Evolutionary conservation across 2,888 invertebrate genomes (phyloP).

Genomic region (Drosophila merina): DNA sequence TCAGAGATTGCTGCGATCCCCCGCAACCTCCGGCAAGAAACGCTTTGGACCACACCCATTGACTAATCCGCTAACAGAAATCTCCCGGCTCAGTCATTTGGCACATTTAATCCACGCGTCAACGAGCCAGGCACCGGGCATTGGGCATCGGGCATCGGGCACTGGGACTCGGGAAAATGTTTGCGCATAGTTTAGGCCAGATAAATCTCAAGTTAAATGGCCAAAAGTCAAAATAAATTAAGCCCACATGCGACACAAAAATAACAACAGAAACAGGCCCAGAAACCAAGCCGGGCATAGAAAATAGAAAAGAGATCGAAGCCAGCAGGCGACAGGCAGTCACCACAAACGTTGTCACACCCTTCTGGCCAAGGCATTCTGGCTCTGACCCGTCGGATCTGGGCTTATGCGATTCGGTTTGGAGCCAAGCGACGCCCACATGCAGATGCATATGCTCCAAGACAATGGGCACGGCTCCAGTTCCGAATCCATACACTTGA

Average conservation of each 20-base stretch:
- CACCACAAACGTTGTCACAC: conserved; percentile 75
- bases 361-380: conserved; percentile 76
- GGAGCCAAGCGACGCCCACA: conserved; percentile 66
- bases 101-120: conserved; percentile 78
- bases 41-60: conserved; percentile 42
- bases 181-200: conserved; percentile 76
- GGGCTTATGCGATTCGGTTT: conserved; percentile 8
- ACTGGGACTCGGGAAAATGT: conserved; percentile 39
- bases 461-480: conserved; percentile 71
- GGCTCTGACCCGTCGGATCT: conserved; percentile 53
- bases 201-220: conserved; percentile 80
- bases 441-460: conserved; percentile 68
- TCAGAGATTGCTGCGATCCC: not conserved
- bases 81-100: conserved; percentile 58
- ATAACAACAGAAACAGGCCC: conserved; percentile 1
- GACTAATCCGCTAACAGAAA: conserved; percentile 63
- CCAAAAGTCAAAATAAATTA: conserved; percentile 81
- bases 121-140: conserved; percentile 55
- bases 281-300: not conserved
- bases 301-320: conserved; percentile 43
- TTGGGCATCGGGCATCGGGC: too few relatives aligned
- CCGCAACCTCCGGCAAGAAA: not conserved
- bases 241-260: conserved; percentile 69
- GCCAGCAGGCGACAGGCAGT: conserved; percentile 64
- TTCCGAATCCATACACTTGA: conserved; percentile 20